Evolutionary conservation across 2,888 invertebrate genomes (phyloP).

Genomic region (Orthonychiurus folsomi): DNA sequence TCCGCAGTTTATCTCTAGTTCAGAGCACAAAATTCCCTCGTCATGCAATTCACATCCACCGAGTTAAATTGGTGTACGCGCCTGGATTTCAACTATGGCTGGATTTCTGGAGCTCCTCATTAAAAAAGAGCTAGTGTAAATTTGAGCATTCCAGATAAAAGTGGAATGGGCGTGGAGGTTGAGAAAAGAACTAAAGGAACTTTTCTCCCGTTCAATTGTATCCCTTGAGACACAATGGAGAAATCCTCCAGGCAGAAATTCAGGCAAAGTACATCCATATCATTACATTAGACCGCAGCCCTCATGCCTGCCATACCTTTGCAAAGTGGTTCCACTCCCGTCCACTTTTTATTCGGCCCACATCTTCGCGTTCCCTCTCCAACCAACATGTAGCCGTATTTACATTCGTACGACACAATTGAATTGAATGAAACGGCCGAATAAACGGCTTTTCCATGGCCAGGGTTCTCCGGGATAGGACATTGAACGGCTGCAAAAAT

Average conservation of each 20-base stretch:
- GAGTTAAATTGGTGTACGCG: no score
- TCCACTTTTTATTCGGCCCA: conserved; percentile 90
- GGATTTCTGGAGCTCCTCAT: conserved; percentile 5
- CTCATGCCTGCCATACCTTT: conserved; percentile 58
- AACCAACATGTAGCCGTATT: conserved; percentile 81
- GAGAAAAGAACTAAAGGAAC: no score
- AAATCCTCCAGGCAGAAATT: no score
- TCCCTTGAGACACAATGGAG: no score
- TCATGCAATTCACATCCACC: no score
- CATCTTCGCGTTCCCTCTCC: conserved; percentile 86
- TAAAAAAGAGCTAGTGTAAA: no score
- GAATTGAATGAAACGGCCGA: conserved; percentile 91
- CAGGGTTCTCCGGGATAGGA: conserved; percentile 79
- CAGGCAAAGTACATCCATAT: no score
- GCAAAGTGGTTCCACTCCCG: conserved; percentile 80
- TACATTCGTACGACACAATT: conserved; percentile 89
- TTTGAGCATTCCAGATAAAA: no score
- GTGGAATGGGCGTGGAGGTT: no score
- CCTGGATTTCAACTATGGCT: no score
- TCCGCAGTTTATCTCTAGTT: conserved; percentile 52
- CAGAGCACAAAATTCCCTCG: no score
- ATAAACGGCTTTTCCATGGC: conserved; percentile 85
- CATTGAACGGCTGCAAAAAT: conserved; percentile 86
- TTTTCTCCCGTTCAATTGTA: no score
- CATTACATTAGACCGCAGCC: conserved; percentile 8